These are phyloP conservation scores for Pygoscelis adeliae DNA, from an alignment of 2,113 vertebrate genomes.

Conservation along the genomic window DNA sequence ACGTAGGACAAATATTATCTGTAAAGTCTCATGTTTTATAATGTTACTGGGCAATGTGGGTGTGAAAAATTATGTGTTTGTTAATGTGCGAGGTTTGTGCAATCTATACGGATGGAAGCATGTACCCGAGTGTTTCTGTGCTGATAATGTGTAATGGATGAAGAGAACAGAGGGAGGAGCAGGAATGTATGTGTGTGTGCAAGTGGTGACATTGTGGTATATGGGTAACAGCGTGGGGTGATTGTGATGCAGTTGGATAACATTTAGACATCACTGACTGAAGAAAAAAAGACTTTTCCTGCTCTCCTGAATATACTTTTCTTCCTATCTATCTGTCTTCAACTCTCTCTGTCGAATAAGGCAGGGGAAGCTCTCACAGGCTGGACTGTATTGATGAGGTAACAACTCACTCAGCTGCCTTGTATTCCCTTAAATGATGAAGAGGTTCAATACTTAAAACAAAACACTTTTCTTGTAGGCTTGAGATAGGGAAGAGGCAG, in stretches of 20 bases:
- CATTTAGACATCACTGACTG: not conserved
- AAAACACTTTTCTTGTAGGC: slow-evolving; percentile 6
- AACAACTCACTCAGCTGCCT: not conserved
- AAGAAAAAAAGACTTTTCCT: not conserved
- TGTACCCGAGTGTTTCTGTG: not conserved
- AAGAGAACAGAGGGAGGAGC: not conserved
- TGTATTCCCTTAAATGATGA: slow-evolving; percentile 40
- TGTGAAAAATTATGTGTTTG: slow-evolving; percentile 27
- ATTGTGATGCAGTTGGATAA: not conserved
- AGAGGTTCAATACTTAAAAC: slow-evolving; percentile 18
- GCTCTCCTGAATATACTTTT: not conserved
- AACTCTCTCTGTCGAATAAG: not conserved
- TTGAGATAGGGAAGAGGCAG: not conserved
- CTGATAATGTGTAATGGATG: slow-evolving; percentile 46
- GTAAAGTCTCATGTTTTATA: not conserved
- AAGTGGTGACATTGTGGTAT: not conserved
- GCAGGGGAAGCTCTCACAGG: not conserved
- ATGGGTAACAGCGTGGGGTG: not conserved
- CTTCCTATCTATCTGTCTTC: not conserved
- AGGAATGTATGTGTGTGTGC: not conserved
- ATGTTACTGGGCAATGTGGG: rapidly evolving
- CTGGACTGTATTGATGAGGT: slow-evolving; percentile 1
- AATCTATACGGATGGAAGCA: not conserved
- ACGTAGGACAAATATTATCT: not conserved
- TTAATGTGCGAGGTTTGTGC: not conserved